Percentiles rank a stretch among this genome's conserved stretches.
These are phyloP conservation scores for Drosophila kepulauana DNA, from an alignment of 1,140 invertebrate genomes.

Conservation along the genomic window DNA sequence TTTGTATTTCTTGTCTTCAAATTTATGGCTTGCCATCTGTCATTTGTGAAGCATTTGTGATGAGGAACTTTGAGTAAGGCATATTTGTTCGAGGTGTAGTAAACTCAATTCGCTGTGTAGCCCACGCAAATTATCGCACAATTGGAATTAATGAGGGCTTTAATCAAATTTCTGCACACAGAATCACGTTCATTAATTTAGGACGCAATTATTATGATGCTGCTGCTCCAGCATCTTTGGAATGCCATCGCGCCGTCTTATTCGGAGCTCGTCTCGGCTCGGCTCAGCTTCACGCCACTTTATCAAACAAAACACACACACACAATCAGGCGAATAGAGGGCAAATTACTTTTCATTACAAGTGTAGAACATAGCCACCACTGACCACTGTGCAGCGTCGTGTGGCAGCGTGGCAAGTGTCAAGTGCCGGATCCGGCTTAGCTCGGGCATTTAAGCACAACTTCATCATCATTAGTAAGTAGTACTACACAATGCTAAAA, in stretches of 20 bases:
- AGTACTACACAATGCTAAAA: constrained; percentile 65
- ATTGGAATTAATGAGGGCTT: constrained; percentile 78
- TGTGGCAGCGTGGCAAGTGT: constrained; percentile 58
- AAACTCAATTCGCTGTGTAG: constrained; percentile 2
- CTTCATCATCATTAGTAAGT: constrained; percentile 78
- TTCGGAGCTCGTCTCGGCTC: neutral
- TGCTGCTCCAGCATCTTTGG: constrained; percentile 7
- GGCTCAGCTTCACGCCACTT: constrained; percentile 32
- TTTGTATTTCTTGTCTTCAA: neutral
- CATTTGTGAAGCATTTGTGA: neutral
- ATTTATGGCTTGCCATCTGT: constrained; percentile 1
- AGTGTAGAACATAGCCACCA: constrained; percentile 56
- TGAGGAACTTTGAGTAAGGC: neutral
- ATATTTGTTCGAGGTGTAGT: neutral
- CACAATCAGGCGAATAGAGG: constrained; percentile 77
- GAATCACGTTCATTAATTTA: constrained; percentile 81
- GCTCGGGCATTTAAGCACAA: constrained; percentile 76
- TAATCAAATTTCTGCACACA: constrained; percentile 77
- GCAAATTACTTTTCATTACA: constrained; percentile 82
- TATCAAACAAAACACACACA: constrained; percentile 77
- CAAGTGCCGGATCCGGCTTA: constrained; percentile 67
- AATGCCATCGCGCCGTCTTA: constrained; percentile 26
- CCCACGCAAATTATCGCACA: constrained; percentile 59
- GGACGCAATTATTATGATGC: constrained; percentile 73
- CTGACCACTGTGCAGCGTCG: constrained; percentile 45